Evolutionary conservation across 2,888 invertebrate species (phyloP).

Genomic region (Agrypnus murinus): DNA sequence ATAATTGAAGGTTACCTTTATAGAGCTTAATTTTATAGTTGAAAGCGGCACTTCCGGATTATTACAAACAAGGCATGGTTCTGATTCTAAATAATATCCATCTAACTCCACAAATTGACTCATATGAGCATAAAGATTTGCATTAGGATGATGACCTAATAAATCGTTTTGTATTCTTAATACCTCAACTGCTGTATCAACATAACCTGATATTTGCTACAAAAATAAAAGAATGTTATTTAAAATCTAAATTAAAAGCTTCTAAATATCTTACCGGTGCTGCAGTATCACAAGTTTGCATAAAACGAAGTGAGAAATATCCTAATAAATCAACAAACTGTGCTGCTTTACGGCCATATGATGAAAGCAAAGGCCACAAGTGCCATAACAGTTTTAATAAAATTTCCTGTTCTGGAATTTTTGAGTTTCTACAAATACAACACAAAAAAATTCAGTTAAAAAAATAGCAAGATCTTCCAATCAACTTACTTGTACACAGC

Average conservation of each 20-base stretch:
- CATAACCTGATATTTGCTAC: constrained; percentile 80
- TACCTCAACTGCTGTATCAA: constrained; percentile 90
- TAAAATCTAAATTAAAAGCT: too few relatives aligned
- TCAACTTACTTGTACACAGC: constrained; percentile 85
- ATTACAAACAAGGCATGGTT: constrained; percentile 98
- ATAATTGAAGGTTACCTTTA: too few relatives aligned
- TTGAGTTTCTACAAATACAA: constrained; percentile 82
- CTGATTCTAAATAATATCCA: constrained; percentile 96
- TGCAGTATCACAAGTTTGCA: constrained; percentile 81
- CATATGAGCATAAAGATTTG: constrained; percentile 92
- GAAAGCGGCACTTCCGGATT: constrained; percentile 96
- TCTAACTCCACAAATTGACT: constrained; percentile 96
- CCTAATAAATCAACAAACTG: constrained; percentile 98
- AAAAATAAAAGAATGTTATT: too few relatives aligned
- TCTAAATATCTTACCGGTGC: constrained; percentile 72
- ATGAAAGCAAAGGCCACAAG: constrained; percentile 92
- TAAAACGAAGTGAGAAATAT: constrained; percentile 92
- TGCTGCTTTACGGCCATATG: constrained; percentile 94
- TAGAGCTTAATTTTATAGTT: constrained; percentile 92
- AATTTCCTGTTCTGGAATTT: constrained; percentile 83
- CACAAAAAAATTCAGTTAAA: too few relatives aligned
- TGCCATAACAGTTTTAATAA: constrained; percentile 91
- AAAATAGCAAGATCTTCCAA: background rate
- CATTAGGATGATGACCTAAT: constrained; percentile 94
- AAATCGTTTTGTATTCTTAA: constrained; percentile 92